Conservation (phyloP, 2,113 vertebrate genomes). For the Serinus canaria region DNA sequence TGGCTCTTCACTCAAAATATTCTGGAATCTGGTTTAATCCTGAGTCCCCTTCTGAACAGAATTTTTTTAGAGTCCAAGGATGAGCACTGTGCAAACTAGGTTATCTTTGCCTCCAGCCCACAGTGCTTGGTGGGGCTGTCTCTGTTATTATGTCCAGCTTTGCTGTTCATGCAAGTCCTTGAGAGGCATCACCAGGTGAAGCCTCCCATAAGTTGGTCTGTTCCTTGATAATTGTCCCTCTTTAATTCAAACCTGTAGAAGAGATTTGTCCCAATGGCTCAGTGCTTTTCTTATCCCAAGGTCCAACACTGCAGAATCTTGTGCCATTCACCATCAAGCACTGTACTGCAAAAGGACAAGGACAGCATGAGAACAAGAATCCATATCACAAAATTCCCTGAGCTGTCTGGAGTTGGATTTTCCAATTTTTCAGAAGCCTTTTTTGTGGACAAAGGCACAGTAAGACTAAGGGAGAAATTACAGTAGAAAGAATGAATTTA, state of each 20-base stretch:
- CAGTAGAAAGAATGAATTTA: background rate
- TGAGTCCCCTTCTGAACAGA: background rate
- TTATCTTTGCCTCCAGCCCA: background rate
- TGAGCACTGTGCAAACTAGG: background rate
- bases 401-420: background rate
- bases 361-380: background rate
- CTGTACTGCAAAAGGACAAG: background rate
- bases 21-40: background rate
- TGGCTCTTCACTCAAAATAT: background rate
- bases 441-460: background rate
- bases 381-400: background rate
- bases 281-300: background rate
- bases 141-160: background rate
- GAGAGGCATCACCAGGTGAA: background rate
- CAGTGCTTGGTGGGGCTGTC: background rate
- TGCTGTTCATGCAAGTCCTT: background rate
- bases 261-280: background rate
- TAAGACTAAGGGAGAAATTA: background rate
- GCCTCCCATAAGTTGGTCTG: background rate
- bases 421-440: background rate
- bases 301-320: background rate
- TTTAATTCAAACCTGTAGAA: background rate
- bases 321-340: background rate
- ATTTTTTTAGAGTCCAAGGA: background rate
- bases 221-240: background rate